A percentile compares a stretch with the other conserved stretches of the same genome.
These are phyloP conservation scores for Sakesphorus luctuosus DNA, from an alignment of 2,113 vertebrate genomes.

Conservation along the genomic window DNA sequence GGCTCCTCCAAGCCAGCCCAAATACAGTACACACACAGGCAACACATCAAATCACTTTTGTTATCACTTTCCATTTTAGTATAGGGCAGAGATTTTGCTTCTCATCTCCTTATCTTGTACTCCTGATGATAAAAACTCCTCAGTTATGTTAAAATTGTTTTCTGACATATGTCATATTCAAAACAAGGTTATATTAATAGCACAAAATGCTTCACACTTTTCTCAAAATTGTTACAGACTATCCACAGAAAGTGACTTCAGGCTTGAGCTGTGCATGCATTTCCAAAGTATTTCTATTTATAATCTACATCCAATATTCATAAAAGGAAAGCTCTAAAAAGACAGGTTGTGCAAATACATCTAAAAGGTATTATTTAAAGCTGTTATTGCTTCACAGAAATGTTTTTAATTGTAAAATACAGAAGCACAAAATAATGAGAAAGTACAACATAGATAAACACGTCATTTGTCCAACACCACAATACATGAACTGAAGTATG, in stretches of 20 bases:
- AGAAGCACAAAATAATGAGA: not conserved
- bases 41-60: not conserved
- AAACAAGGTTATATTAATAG: not conserved
- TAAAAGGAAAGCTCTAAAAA: not conserved
- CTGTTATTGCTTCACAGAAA: not conserved
- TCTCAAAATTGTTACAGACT: not conserved
- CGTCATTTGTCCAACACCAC: not conserved
- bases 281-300: not conserved
- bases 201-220: not conserved
- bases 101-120: not conserved
- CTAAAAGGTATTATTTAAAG: not conserved
- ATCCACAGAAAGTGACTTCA: not conserved
- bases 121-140: not conserved
- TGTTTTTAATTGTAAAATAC: not conserved
- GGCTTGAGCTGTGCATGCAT: not conserved
- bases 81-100: not conserved
- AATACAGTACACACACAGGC: not conserved
- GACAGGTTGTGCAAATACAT: not conserved
- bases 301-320: not conserved
- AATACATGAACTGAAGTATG: not conserved
- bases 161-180: not conserved
- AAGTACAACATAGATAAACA: not conserved
- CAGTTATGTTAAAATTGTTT: not conserved
- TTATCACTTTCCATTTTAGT: not conserved
- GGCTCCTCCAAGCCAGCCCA: not conserved